Base-by-base conservation (phyloP, 2,888 invertebrate species). In the Dynastes maya region DNA sequence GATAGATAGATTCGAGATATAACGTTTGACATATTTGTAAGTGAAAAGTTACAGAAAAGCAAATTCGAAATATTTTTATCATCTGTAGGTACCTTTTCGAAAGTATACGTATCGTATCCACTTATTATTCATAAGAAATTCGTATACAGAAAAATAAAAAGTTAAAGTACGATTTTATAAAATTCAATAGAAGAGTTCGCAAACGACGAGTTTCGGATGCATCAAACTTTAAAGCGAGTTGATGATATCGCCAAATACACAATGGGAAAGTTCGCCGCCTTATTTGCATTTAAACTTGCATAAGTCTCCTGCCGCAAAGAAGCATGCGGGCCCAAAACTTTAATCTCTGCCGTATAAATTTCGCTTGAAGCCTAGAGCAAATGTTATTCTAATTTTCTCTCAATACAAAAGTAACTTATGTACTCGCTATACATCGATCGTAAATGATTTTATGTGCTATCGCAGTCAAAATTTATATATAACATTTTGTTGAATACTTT, bases 271-370 rank as follows among this genome's bases (percentile, higher is more conserved):
- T 72, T 72, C 61, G 11, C 27, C 58, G 61, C 61, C 72, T 72
- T 61, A 72, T 72, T 72, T 72, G 61, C 72, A 72, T 72, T 72
- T 72, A 72, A 72, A 72, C 72, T 72, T 72, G 72, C 72, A 72
- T 72, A 72, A 72, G 61, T 72, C 72, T 61, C 45, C 29, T 22
- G 65, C 53, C 72, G 51, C 58, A 40, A 61, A 40, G 61, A 61
- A 72, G 58, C 27, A 45, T 72, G 40, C 45, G 40, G 32, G 29
- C 40, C 11, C 58, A 40, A 58, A 72, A 72, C 61, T 72, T 61
- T 72, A 72, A 72, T 72, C 61, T 72, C 61, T 27, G 22, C 72
- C 40, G 32, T 45, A 72, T 61, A 72, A 72, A 58, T 61, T 72
- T 72, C 72, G 22, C 11, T 13, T 11, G 22, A 72, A 61, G 72